Evolutionary conservation across 2,888 invertebrate species (phyloP).

Genomic region (Hecatera dysodea): DNA sequence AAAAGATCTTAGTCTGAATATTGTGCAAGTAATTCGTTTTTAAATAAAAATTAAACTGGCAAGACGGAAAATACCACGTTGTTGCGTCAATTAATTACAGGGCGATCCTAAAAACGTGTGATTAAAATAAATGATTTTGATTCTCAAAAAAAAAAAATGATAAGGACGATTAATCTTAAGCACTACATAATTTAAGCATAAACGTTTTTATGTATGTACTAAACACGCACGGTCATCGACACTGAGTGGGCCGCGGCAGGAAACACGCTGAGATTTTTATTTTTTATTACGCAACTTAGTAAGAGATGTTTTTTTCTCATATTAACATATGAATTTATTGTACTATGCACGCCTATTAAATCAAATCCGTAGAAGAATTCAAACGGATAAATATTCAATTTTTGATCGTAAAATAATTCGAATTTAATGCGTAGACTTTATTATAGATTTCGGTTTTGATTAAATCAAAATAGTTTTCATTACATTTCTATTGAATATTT

Average conservation of each 20-base stretch:
- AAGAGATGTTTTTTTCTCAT: conserved; percentile 62
- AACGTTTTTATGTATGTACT: conserved; percentile 60
- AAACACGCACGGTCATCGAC: conserved; percentile 66
- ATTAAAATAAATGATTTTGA: conserved; percentile 50
- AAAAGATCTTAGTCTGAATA: conserved; percentile 4
- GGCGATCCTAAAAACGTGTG: conserved; percentile 19
- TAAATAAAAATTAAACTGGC: neutral
- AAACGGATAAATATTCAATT: conserved; percentile 36
- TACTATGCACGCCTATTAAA: conserved; percentile 59
- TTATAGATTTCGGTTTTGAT: conserved; percentile 27
- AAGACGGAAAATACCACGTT: neutral
- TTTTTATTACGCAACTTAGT: conserved; percentile 67
- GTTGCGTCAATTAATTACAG: conserved; percentile 12
- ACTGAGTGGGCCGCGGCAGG: conserved; percentile 61
- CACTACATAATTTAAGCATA: conserved; percentile 64
- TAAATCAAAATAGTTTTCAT: conserved; percentile 14
- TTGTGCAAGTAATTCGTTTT: neutral
- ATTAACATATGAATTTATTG: conserved; percentile 65
- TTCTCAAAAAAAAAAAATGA: conserved; percentile 53
- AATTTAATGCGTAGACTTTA: conserved; percentile 38
- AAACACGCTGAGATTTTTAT: conserved; percentile 66
- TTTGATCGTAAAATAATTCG: conserved; percentile 26
- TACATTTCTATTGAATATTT: conserved; percentile 1
- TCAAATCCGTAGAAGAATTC: conserved; percentile 41
- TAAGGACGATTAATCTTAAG: conserved; percentile 67